A percentile compares a stretch with the other conserved stretches of the same genome.
phyloP scores from a whole-genome alignment of 2,113 vertebrate species.

The Pandion haliaetus region DNA sequence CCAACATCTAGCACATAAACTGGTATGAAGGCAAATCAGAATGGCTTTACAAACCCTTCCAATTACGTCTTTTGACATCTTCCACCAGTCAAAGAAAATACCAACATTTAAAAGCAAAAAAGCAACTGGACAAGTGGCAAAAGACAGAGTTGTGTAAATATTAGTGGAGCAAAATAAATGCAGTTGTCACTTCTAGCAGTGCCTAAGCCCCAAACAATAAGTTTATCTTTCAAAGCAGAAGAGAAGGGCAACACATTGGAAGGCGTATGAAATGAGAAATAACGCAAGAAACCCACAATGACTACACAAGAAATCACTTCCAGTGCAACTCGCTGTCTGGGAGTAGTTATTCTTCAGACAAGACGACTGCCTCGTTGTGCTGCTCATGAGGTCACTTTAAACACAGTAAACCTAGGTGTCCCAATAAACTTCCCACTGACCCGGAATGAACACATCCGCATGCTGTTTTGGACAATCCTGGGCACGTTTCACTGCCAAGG shows the following conservation, averaged over 20 bases:
- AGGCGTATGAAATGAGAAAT: background rate
- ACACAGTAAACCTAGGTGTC: background rate
- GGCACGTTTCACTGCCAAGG: background rate
- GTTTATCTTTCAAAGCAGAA: background rate
- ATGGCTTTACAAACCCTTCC: background rate
- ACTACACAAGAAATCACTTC: background rate
- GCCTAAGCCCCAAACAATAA: background rate
- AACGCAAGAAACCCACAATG: fast-evolving
- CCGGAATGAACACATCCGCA: background rate
- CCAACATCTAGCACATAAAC: background rate
- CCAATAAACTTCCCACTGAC: background rate
- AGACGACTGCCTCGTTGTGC: background rate
- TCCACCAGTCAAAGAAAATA: background rate
- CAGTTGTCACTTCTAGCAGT: background rate
- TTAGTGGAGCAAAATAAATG: background rate
- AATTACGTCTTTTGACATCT: background rate
- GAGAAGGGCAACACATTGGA: background rate
- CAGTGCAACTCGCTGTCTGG: background rate
- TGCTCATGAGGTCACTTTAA: background rate
- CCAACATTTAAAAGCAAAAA: background rate
- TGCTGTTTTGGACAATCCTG: background rate
- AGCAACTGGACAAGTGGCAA: background rate
- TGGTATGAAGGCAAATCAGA: background rate
- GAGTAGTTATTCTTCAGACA: background rate
- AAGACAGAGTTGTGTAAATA: background rate